phyloP scores from a whole-genome alignment of 2,113 vertebrate species.

The Scomber colias region DNA sequence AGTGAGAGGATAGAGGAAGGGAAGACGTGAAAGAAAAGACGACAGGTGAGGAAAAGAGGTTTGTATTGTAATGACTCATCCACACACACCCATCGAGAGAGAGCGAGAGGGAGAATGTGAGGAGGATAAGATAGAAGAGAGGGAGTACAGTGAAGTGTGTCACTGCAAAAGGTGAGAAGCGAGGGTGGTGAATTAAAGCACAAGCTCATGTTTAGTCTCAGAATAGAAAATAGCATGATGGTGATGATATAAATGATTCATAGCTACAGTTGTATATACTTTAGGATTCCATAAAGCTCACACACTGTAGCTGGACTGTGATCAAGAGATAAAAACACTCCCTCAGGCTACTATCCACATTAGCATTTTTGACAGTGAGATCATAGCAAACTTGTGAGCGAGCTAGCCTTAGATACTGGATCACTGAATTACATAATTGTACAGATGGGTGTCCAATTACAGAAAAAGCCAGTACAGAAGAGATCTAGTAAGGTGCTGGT shows the following conservation, averaged over 20 bases:
- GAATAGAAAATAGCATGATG: constrained; percentile 33
- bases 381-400: constrained; percentile 18
- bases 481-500: too few species aligned
- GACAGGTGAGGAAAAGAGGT: constrained; percentile 24
- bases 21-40: constrained; percentile 6
- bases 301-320: constrained; percentile 21
- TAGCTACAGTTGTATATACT: neutral
- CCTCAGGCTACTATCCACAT: constrained; percentile 39
- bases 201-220: constrained; percentile 23
- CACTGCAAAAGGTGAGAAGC: constrained; percentile 60
- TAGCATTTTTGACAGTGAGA: constrained; percentile 34
- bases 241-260: constrained; percentile 28
- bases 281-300: constrained; percentile 25
- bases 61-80: constrained; percentile 42
- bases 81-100: neutral
- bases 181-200: constrained; percentile 44
- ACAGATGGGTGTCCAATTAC: neutral
- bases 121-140: constrained; percentile 32
- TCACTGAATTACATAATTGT: constrained; percentile 6
- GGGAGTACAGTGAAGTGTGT: constrained; percentile 38
- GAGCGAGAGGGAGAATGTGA: neutral
- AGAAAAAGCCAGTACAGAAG: neutral
- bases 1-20: constrained; percentile 3
- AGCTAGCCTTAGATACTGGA: constrained; percentile 15
- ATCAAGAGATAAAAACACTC: constrained; percentile 38